phyloP scores from a whole-genome alignment of 2,113 vertebrate genomes.

The Eretmochelys imbricata region DNA sequence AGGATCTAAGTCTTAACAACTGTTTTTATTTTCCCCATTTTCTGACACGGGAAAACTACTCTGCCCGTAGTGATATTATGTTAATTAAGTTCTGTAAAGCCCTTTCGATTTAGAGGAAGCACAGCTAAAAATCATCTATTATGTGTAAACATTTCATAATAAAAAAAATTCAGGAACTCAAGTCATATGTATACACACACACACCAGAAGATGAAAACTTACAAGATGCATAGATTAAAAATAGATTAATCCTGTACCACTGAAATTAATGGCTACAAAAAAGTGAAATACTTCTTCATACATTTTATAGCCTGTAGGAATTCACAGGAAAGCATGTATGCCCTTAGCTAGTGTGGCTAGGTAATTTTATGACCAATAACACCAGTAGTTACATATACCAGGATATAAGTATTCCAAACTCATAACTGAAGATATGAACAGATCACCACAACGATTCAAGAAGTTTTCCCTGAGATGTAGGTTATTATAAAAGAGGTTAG shows the following conservation, averaged over 20 bases:
- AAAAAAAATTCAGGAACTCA: background rate
- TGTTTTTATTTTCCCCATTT: background rate
- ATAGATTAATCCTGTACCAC: background rate
- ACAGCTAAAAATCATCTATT: background rate
- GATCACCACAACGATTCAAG: background rate
- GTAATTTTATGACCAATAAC: background rate
- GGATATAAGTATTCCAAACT: background rate
- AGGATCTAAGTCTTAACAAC: background rate
- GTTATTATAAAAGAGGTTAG: background rate
- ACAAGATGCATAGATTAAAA: background rate
- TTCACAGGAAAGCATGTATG: background rate
- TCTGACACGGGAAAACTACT: conserved; percentile 3
- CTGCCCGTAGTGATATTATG: background rate
- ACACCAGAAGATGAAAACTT: background rate
- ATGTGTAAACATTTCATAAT: background rate
- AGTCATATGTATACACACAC: too few relatives aligned
- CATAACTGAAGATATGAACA: background rate
- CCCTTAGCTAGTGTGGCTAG: background rate
- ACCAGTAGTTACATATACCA: background rate
- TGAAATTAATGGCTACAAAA: background rate
- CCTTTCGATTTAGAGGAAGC: background rate
- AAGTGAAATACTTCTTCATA: background rate
- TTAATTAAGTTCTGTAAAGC: conserved; percentile 23
- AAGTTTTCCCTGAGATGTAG: background rate
- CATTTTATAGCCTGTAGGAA: background rate